Evolutionary conservation across 2,113 vertebrate genomes (phyloP), one percentile per base, ranked within the genome.

Genomic region (Leptodactylus fuscus): DNA sequence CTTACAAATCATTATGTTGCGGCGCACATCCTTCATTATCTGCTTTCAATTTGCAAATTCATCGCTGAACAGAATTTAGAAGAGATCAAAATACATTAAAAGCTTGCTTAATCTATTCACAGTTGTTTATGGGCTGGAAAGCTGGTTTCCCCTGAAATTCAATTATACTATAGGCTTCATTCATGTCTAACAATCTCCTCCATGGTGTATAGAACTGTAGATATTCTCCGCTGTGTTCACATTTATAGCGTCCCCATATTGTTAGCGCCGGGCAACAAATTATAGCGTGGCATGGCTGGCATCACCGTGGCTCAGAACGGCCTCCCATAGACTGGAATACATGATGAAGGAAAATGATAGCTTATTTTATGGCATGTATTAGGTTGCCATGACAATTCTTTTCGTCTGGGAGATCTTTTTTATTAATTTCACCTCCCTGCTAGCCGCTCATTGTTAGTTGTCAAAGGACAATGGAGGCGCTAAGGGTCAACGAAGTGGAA

Each of bases 1-100:
- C 80, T 69, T 48, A 81, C 80, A 67, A 69, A 51, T 81, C 58
- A 81, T 81, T 81, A 81, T 81, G 36, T 81, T 81, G 65, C 80
- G 51, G 29, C 9, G 60, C 62, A 69, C 60, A 81, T 69, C 16
- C 60, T 81, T 81, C 80, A 81, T 81, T 81, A 69, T 81, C 24
- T 81, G 27, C 60, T 69, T 67, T 81, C 80, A 69, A 69, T 81
- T 67, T 81, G 58, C 41, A 69, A 69, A 69, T 81, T 65, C 62
- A 81, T 49, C 27, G 80, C 44, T n/a, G 29, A 81, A 81, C 80
- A 81, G 44, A 65, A 69, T 69, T 69, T 81, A 34, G 29, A 69
- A 69, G n/a, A 81, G 62, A 69, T 51, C 24, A 24, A 46, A 81
- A 67, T 81, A 67, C 79, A 81, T 81, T 65, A 81, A 49, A 27